Evolutionary conservation across 1,140 invertebrate genomes (phyloP).

Genomic region (Pogonognathellus flavescens): DNA sequence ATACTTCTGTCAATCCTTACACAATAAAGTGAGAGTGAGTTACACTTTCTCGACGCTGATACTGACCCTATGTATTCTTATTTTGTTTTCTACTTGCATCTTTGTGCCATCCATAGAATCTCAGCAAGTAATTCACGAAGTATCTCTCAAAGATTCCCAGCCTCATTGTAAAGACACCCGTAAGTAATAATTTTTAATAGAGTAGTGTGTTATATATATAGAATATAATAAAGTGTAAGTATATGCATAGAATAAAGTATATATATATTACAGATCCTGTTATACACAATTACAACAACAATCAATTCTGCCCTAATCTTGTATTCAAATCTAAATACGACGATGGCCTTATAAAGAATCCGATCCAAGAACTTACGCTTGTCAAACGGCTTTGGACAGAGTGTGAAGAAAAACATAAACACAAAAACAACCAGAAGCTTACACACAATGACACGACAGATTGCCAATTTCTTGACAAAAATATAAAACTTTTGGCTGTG

Average conservation of each 20-base stretch:
- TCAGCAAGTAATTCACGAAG: constrained; percentile 6
- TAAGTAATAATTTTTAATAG: neutral
- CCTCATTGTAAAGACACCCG: neutral
- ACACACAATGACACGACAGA: neutral
- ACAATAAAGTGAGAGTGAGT: neutral
- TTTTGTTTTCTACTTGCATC: neutral
- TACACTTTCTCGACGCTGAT: neutral
- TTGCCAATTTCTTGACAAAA: constrained; percentile 21
- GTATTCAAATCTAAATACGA: constrained; percentile 18
- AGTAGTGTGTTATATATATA: no score
- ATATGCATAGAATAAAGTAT: neutral
- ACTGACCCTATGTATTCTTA: constrained; percentile 3
- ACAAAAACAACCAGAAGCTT: constrained; percentile 24
- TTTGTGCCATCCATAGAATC: constrained; percentile 26
- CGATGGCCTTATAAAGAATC: constrained; percentile 27
- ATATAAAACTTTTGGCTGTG: constrained; percentile 17
- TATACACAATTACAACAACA: neutral
- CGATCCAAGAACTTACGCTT: constrained; percentile 24
- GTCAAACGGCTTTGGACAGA: neutral
- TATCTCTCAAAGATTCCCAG: neutral
- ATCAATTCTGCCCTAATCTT: constrained; percentile 41
- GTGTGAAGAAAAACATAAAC: neutral
- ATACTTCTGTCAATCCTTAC: no score
- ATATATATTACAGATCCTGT: neutral
- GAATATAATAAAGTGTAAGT: no score